Conservation (phyloP, 2,888 invertebrate species). For the Agrochola litura region DNA sequence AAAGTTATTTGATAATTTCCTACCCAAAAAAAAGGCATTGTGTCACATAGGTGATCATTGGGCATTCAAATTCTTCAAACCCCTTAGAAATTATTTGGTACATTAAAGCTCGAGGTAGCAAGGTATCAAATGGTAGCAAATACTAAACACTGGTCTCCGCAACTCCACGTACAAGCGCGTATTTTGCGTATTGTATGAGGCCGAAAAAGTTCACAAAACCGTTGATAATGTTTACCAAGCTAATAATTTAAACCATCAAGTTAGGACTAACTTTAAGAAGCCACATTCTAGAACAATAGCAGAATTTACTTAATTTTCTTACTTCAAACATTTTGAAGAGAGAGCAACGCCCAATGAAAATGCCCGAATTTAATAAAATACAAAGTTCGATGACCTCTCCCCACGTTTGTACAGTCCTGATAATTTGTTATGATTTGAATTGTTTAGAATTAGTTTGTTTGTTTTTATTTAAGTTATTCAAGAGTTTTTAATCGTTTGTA, state of each 20-base stretch:
- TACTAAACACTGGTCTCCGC: neutral
- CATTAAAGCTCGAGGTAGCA: neutral
- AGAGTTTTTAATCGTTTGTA: slow-evolving; percentile 3
- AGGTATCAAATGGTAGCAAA: neutral
- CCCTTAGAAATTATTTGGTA: neutral
- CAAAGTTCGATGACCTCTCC: slow-evolving; percentile 61
- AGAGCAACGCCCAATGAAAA: slow-evolving; percentile 43
- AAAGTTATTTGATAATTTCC: no score
- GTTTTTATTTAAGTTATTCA: slow-evolving; percentile 28
- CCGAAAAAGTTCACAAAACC: neutral
- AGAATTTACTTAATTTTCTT: slow-evolving; percentile 36
- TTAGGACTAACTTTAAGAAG: neutral
- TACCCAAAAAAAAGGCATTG: no score
- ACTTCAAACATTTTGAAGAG: slow-evolving; percentile 9
- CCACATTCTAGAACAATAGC: slow-evolving; percentile 36
- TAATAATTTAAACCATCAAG: neutral
- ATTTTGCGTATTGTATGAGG: neutral
- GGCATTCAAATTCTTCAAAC: no score
- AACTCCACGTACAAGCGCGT: neutral
- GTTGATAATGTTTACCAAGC: neutral
- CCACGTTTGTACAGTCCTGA: slow-evolving; percentile 44
- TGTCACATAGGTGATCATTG: no score
- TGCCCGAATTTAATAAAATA: slow-evolving; percentile 46
- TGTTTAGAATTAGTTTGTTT: slow-evolving; percentile 38
- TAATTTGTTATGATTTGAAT: slow-evolving; percentile 58